Evolutionary conservation across 2,797 vertebrate species (phyloP), one percentile per base, ranked within the genome.

Genomic region (Lycodopsis pacificus): DNA sequence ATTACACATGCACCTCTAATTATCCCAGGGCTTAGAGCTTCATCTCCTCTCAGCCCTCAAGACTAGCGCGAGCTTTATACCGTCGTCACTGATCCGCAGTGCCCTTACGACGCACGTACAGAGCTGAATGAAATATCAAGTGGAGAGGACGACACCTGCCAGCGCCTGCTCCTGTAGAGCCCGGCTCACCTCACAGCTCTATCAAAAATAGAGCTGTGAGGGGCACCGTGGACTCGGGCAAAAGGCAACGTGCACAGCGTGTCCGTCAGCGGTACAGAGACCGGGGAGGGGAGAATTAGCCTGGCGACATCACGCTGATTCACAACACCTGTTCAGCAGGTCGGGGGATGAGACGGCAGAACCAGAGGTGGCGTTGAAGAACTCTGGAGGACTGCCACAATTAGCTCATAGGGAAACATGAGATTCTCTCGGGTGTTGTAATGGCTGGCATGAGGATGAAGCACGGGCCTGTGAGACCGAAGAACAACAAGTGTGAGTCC

Each of bases 391-490:
- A 25, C 10, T 51, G 91, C 92, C 93, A 93, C 86, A 42, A 87
- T 93, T 80, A 92, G 92, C 91, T 92, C 87, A 93, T 67, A 80
- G 79, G 77, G 88, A 91, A 91, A 94, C 82, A 84, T 77, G 86
- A 92, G 81, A 73, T 44, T 79, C 77, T 78, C 56, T 1, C 54
- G 49, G 85, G 73, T 85, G 88, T 51, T 80, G 91, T 90, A 90
- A 90, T 83, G 79, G 69, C 81, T 88, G 84, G 77, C 76, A 73
- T 73, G 25, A 44, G 77, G 72, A 80, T 92, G 81, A 90, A 78
- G 71, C 74, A 78, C 19, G 77, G 27, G 84, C 81, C 84, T 82
- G 66, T 75, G 79, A 72, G 73, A 71, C 44, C 62, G 72, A 82
- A 63, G 64, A 87, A 88, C 78, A 86, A 85, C 85, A 87, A 79